phyloP scores from a whole-genome alignment of 1,140 invertebrate genomes.

The Macrotrachela quadricornifera region DNA sequence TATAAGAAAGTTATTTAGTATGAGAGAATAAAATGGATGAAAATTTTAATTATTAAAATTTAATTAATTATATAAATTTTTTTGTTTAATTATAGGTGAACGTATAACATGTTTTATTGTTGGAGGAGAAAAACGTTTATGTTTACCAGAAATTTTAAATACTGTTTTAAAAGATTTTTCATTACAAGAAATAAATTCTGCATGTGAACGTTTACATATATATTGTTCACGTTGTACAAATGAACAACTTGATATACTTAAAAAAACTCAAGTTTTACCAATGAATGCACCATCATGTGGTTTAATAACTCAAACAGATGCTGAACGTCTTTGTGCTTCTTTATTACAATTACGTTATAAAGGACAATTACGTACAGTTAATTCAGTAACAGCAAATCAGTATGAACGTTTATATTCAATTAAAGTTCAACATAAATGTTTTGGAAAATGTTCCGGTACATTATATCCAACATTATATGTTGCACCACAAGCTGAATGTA shows the following conservation, averaged over 20 bases:
- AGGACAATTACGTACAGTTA: neutral
- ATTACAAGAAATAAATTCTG: constrained; percentile 64
- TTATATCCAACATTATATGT: constrained; percentile 58
- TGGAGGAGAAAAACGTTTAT: constrained; percentile 77
- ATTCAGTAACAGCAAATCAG: neutral
- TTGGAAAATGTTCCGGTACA: constrained; percentile 70
- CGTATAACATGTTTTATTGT: constrained; percentile 78
- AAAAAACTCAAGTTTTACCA: constrained; percentile 50
- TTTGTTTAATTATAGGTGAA: constrained; percentile 36
- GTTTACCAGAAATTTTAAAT: constrained; percentile 78
- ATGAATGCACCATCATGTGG: constrained; percentile 61
- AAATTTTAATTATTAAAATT: too few species aligned
- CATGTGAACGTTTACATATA: constrained; percentile 80
- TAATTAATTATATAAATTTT: too few species aligned
- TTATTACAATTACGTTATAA: constrained; percentile 34
- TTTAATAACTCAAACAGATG: constrained; percentile 86
- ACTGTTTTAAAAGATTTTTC: constrained; percentile 66
- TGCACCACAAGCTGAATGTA: constrained; percentile 50
- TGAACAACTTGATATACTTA: constrained; percentile 73
- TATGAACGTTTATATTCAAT: neutral
- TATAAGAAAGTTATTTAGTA: too few species aligned
- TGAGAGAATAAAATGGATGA: too few species aligned
- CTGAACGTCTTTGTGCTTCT: constrained; percentile 69
- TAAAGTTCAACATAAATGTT: constrained; percentile 78
- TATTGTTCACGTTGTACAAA: constrained; percentile 74